These are phyloP conservation scores for Epistrophe grossulariae DNA, from an alignment of 2,888 invertebrate genomes.

Conservation along the genomic window DNA sequence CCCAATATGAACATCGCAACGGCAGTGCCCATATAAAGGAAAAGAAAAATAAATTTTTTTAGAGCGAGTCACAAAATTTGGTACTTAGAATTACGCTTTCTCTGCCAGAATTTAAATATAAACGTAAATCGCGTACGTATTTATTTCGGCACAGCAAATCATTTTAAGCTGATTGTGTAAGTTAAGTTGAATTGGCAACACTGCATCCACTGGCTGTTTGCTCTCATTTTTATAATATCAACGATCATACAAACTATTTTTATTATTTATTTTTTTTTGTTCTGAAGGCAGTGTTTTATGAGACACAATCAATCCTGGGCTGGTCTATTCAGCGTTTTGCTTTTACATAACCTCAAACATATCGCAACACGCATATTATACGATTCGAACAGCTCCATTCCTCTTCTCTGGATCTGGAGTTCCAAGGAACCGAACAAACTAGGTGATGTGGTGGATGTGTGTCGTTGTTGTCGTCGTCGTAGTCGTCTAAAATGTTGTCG, in stretches of 20 bases:
- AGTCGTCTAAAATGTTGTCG: conserved; percentile 17
- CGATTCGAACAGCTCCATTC: conserved; percentile 32
- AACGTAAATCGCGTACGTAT: too few species aligned
- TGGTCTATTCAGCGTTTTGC: conserved; percentile 69
- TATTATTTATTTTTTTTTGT: conserved; percentile 22
- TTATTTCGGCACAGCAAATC: too few species aligned
- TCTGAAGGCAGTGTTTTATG: conserved; percentile 68
- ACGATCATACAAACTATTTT: conserved; percentile 44
- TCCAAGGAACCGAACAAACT: conserved; percentile 30
- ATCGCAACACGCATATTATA: conserved; percentile 65
- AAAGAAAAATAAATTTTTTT: too few species aligned
- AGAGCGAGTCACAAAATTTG: too few species aligned
- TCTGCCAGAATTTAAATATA: too few species aligned
- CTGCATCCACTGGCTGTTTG: conserved; percentile 39
- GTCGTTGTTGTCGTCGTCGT: conserved; percentile 58
- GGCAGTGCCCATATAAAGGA: too few species aligned
- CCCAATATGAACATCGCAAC: too few species aligned
- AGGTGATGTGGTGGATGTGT: conserved; percentile 55
- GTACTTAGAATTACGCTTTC: too few species aligned
- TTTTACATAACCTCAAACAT: conserved; percentile 72
- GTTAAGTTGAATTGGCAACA: conserved; percentile 34
- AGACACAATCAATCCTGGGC: conserved; percentile 62
- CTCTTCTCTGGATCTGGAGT: conserved; percentile 40
- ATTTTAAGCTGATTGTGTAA: not conserved
- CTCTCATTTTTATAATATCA: conserved; percentile 31